Percentiles rank a stretch among this genome's conserved stretches.
Evolutionary conservation across 2,797 vertebrate genomes (phyloP).

Genomic region (Dendrocincla fuliginosa): DNA sequence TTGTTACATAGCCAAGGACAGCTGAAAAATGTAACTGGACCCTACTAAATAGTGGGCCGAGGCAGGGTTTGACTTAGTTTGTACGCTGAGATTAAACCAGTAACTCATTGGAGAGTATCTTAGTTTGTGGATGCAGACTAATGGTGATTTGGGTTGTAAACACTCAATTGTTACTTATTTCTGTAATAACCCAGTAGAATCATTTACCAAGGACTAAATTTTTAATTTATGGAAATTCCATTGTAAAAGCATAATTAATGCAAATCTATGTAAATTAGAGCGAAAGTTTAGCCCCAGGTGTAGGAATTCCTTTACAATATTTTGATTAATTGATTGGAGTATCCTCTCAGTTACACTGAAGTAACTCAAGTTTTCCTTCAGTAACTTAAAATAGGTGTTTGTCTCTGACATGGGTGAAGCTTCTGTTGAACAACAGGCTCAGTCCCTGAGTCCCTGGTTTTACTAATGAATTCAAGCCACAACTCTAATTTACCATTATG

Average conservation of each 20-base stretch:
- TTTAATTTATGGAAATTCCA: slow-evolving; percentile 3
- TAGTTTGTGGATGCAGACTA: background rate
- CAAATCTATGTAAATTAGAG: background rate
- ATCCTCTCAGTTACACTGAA: background rate
- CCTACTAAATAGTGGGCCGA: background rate
- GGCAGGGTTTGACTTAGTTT: background rate
- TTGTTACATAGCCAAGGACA: background rate
- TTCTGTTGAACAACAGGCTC: background rate
- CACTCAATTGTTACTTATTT: background rate
- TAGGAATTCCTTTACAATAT: background rate
- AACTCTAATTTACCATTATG: background rate
- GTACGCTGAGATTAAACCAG: background rate
- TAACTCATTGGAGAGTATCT: background rate
- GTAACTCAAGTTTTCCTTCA: background rate
- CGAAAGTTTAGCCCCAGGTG: background rate
- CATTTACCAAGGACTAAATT: background rate
- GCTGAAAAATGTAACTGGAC: background rate
- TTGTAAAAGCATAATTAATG: background rate
- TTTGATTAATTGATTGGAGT: background rate
- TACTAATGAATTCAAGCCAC: background rate
- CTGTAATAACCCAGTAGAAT: background rate
- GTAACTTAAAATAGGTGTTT: background rate
- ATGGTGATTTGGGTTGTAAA: background rate
- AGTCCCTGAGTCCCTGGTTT: background rate
- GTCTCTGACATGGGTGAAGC: background rate